phyloP scores from a whole-genome alignment of 2,113 vertebrate genomes.

The Lampris megalopsis region DNA sequence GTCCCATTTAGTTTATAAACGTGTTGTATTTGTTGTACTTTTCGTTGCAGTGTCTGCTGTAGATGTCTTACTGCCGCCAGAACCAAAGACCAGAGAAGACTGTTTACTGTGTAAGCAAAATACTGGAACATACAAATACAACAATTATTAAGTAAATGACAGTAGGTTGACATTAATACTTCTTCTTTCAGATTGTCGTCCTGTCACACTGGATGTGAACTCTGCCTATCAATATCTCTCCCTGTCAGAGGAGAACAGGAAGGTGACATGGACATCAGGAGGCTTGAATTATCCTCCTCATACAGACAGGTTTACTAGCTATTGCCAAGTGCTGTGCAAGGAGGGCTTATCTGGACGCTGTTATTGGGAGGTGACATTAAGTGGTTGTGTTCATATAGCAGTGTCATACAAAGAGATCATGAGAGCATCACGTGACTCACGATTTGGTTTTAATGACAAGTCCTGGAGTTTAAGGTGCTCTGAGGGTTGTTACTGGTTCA shows the following conservation, averaged over 20 bases:
- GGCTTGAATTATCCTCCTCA: not conserved
- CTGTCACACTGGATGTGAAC: constrained; percentile 3
- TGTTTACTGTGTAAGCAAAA: constrained; percentile 18
- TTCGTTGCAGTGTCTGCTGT: constrained; percentile 29
- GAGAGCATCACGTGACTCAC: not conserved
- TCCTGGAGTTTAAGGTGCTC: constrained; percentile 42
- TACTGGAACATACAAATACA: not conserved
- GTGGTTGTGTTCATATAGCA: constrained; percentile 18
- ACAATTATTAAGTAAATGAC: too few species aligned
- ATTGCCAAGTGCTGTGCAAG: constrained; percentile 28
- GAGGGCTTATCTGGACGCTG: constrained; percentile 4
- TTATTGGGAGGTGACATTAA: constrained; percentile 36
- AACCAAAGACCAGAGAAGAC: constrained; percentile 22
- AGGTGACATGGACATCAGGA: not conserved
- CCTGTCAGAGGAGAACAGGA: not conserved
- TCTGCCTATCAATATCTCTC: constrained; percentile 22
- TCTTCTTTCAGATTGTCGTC: constrained; percentile 19
- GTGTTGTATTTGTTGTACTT: not conserved
- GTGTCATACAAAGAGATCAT: constrained; percentile 23
- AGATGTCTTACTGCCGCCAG: not conserved
- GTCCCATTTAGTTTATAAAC: not conserved
- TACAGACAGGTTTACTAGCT: not conserved
- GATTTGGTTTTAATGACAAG: constrained; percentile 22
- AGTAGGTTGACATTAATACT: too few species aligned
- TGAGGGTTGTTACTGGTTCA: not conserved